Evolutionary conservation across 1,140 invertebrate species (phyloP).

Genomic region (Orchestia grillus): DNA sequence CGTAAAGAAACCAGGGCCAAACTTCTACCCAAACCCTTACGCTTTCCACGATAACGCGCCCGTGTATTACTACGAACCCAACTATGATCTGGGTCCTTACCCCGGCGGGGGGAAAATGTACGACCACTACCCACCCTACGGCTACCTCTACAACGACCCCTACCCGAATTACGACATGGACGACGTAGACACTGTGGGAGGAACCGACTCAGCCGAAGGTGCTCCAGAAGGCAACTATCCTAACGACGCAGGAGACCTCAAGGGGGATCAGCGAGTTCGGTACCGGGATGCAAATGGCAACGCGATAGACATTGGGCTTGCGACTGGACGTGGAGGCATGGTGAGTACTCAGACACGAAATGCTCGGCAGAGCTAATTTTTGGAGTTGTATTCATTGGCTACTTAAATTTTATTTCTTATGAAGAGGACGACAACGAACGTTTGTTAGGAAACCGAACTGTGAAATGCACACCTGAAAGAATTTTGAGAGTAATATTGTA

Average conservation of each 20-base stretch:
- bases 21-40: slow-evolving; percentile 76
- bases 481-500: too few species aligned
- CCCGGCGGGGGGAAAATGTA: neutral
- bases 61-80: neutral
- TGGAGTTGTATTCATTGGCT: too few species aligned
- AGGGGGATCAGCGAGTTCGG: neutral
- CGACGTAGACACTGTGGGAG: slow-evolving; percentile 3
- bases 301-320: slow-evolving; percentile 26
- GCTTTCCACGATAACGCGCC: slow-evolving; percentile 72
- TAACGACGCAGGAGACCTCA: neutral
- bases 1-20: slow-evolving; percentile 94
- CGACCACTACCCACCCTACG: neutral
- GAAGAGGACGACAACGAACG: too few species aligned
- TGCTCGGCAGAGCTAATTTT: too few species aligned
- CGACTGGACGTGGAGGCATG: slow-evolving; percentile 30
- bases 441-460: too few species aligned
- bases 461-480: too few species aligned
- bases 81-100: neutral
- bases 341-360: neutral
- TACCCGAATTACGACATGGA: slow-evolving; percentile 28
- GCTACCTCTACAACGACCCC: neutral
- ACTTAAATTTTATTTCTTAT: too few species aligned
- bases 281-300: slow-evolving; percentile 30
- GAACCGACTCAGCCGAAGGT: neutral
- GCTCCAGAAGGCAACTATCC: neutral